A percentile compares a stretch with the other conserved stretches of the same genome.
Evolutionary conservation across 2,113 vertebrate species (phyloP).

Genomic region (Plotosus lineatus): DNA sequence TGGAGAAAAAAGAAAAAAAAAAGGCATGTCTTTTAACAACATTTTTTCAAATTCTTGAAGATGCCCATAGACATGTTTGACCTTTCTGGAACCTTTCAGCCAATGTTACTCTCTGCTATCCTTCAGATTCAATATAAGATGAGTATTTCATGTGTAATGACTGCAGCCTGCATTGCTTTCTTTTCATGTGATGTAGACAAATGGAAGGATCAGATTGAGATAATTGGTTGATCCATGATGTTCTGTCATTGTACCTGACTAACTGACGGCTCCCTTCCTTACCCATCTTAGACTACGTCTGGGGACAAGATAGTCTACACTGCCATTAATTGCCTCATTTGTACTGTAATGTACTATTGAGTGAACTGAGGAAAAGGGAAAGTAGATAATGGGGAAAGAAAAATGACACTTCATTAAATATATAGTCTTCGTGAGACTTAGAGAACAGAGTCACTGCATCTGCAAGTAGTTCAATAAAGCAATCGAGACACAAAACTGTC

Average conservation of each 20-base stretch:
- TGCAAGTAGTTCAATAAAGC: background rate
- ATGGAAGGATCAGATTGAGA: slow-evolving; percentile 32
- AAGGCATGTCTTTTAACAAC: background rate
- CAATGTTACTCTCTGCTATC: background rate
- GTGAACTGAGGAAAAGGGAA: slow-evolving; percentile 62
- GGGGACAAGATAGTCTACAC: slow-evolving; percentile 65
- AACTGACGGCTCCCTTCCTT: slow-evolving; percentile 67
- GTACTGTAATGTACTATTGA: slow-evolving; percentile 76
- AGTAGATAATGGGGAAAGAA: slow-evolving; percentile 56
- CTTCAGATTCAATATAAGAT: slow-evolving; percentile 9
- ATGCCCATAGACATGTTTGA: background rate
- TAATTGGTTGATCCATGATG: slow-evolving; percentile 45
- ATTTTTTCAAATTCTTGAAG: slow-evolving; percentile 14
- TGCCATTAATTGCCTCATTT: slow-evolving; percentile 79
- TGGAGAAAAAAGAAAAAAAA: background rate
- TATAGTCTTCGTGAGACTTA: slow-evolving; percentile 62
- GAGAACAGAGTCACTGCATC: slow-evolving; percentile 59
- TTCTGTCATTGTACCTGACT: slow-evolving; percentile 39
- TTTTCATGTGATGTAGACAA: slow-evolving; percentile 17
- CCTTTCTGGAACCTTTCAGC: background rate
- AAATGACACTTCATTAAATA: slow-evolving; percentile 61
- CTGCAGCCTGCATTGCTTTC: background rate
- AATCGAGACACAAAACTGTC: background rate
- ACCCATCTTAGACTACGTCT: slow-evolving; percentile 56
- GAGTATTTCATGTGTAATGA: slow-evolving; percentile 20